Conservation (phyloP, 2,797 vertebrate genomes). For the Simalia tracyae region DNA sequence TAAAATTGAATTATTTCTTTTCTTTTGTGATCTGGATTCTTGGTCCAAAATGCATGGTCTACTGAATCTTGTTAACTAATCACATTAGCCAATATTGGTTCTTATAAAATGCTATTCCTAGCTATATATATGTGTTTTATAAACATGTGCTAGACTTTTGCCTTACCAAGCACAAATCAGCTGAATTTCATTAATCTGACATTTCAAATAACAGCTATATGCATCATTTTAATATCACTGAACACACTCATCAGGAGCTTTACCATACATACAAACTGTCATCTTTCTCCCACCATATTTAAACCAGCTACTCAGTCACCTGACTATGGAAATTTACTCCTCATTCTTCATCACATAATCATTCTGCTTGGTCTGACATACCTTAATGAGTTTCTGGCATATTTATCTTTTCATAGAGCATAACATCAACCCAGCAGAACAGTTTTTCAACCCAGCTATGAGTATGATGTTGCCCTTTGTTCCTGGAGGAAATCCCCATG, state of each 20-base stretch:
- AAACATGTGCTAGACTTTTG: slow-evolving; percentile 1
- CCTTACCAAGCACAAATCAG: slow-evolving; percentile 9
- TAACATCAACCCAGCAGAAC: background rate
- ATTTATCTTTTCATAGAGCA: background rate
- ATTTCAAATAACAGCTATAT: slow-evolving; percentile 23
- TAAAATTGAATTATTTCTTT: background rate
- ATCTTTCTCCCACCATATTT: slow-evolving; percentile 33
- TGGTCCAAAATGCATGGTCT: slow-evolving; percentile 7
- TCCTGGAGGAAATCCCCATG: background rate
- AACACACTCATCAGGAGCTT: slow-evolving; percentile 9
- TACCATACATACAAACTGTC: slow-evolving; percentile 15
- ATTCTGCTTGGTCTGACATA: slow-evolving; percentile 13
- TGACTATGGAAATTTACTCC: slow-evolving; percentile 40
- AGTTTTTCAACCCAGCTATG: background rate
- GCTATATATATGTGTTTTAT: background rate
- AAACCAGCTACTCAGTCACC: slow-evolving; percentile 46
- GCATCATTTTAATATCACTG: slow-evolving; percentile 14
- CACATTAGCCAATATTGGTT: background rate
- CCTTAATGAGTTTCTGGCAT: background rate
- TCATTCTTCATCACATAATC: slow-evolving; percentile 11
- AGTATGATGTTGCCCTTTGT: background rate
- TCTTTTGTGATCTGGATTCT: background rate
- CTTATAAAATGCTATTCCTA: background rate
- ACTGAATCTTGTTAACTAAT: background rate
- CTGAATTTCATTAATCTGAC: slow-evolving; percentile 39